phyloP scores from a whole-genome alignment of 1,140 invertebrate genomes.

The Neodiprion virginianus region DNA sequence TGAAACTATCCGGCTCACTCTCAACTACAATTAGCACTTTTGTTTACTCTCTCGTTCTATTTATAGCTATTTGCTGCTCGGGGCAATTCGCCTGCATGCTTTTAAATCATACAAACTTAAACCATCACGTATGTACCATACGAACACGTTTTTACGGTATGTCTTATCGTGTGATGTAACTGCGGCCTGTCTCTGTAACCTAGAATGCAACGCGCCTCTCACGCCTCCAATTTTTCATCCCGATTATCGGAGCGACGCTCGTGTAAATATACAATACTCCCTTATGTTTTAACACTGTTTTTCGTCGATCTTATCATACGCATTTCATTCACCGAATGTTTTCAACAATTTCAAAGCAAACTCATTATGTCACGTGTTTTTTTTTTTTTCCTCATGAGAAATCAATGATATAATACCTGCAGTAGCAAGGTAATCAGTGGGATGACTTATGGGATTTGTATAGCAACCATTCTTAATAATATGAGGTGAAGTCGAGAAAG shows the following conservation, averaged over 20 bases:
- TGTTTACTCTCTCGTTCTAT: conserved; percentile 12
- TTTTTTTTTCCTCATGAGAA: background rate
- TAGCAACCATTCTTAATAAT: background rate
- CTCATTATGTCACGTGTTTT: background rate
- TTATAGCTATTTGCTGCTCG: conserved; percentile 6
- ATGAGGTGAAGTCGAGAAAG: too few species aligned
- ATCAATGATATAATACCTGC: background rate
- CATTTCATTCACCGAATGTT: background rate
- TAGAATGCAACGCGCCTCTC: too few species aligned
- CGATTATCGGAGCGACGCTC: too few species aligned
- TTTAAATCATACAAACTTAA: too few species aligned
- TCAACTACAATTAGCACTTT: conserved; percentile 15
- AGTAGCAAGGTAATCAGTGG: background rate
- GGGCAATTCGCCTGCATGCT: background rate
- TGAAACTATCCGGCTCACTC: background rate
- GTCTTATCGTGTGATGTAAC: too few species aligned
- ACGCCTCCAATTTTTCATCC: too few species aligned
- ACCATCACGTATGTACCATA: too few species aligned
- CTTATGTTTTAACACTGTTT: too few species aligned
- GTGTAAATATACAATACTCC: too few species aligned
- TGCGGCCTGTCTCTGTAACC: too few species aligned
- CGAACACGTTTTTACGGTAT: too few species aligned
- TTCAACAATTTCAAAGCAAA: conserved; percentile 13
- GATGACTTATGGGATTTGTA: background rate
- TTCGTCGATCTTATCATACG: too few species aligned